Base-by-base conservation (phyloP, 2,113 vertebrate genomes). In the Paradoxurus hermaphroditus region DNA sequence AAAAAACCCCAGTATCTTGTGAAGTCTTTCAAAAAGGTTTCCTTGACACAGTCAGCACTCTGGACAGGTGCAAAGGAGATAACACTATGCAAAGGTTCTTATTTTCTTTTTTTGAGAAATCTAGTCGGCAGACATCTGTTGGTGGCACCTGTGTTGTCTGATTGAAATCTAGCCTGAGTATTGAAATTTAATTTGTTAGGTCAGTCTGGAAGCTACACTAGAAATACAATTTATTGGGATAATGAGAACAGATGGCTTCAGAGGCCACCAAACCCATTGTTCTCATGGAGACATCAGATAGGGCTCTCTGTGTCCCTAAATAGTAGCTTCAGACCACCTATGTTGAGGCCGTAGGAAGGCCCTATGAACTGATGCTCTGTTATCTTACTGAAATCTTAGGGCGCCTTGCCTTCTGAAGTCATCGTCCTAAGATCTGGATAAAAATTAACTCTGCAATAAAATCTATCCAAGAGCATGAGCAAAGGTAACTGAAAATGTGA, bases 111-210 rank as follows among this genome's bases (percentile, higher is more conserved):
- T 65, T 53, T 31, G 90, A 93, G 65, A 89, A 49, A 56, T 85
- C n/a, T 34, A 16, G 29, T 15, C 27, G 12, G 84, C 75, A 86
- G 36, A 41, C 27, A 12, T 79, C 90, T 95, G 39, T 68, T n/a
- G 62, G 78, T n/a, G 1, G 70, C 63, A 70, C 63, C 95, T 92
- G 46, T 75, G 31, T 85, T 75, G 94, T 89, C 90, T 51, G 68
- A 94, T 46, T 19, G 65, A 13, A n/a, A 84, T 90, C 41, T 36
- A 87, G 62, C 63, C 72, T 81, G 67, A 62, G 46, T 59, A 23
- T 72, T 62, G 65, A 85, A 95, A 90, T 67, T 39, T 88, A 36
- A 86, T 83, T 34, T 68, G 75, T 90, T 91, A 41, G 90, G 70
- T 85, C 70, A 56, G 49, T 49, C 94, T 81, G 82, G 90, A 67